Conservation (phyloP, 2,113 vertebrate species). For the Triplophysa siluroides region DNA sequence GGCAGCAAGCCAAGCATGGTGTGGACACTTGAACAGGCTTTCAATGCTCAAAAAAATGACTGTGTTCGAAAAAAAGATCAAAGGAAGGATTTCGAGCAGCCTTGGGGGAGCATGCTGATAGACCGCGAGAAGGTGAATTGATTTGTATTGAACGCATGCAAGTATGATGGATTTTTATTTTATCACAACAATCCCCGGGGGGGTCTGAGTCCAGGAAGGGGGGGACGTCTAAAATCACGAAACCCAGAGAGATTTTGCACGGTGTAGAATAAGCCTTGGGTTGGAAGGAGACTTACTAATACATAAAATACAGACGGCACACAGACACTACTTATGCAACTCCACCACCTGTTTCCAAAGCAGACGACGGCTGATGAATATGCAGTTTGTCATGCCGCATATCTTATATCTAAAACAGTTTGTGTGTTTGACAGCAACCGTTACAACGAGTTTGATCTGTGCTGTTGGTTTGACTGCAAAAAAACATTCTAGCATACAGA, state of each 20-base stretch:
- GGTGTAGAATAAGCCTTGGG: constrained; percentile 9
- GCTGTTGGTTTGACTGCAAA: background rate
- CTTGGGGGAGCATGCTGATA: constrained; percentile 42
- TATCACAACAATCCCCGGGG: constrained; percentile 47
- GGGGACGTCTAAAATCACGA: constrained; percentile 11
- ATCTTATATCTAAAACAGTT: constrained; percentile 6
- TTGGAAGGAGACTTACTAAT: background rate
- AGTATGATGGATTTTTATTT: constrained; percentile 38
- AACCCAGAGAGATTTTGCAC: constrained; percentile 6
- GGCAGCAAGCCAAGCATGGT: background rate
- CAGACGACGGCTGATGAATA: constrained; percentile 23
- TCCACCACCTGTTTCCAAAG: constrained; percentile 33
- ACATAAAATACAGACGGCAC: background rate
- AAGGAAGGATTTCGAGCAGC: constrained; percentile 49
- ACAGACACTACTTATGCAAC: constrained; percentile 23
- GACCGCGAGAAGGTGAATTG: constrained; percentile 52
- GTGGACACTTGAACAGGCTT: constrained; percentile 35
- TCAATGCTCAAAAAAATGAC: constrained; percentile 16
- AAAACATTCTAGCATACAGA: background rate
- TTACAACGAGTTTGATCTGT: background rate
- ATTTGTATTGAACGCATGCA: constrained; percentile 47
- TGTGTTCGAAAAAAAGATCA: constrained; percentile 38
- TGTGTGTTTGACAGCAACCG: background rate
- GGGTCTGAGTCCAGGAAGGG: background rate
- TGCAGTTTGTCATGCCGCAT: constrained; percentile 18